These are phyloP conservation scores for Gavialis gangeticus DNA, from an alignment of 2,113 vertebrate species.

Conservation along the genomic window DNA sequence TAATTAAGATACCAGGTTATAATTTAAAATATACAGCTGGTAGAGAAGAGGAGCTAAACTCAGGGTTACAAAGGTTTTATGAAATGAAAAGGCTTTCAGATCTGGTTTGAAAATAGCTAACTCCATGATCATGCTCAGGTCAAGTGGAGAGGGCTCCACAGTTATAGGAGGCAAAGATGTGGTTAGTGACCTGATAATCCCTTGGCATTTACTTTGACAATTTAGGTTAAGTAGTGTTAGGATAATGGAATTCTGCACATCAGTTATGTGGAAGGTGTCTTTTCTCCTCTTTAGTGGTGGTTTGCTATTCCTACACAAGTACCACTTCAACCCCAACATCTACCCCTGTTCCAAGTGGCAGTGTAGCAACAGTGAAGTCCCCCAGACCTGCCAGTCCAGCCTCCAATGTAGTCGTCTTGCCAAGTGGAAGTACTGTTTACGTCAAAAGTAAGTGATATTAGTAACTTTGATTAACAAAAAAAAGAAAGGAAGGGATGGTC, in stretches of 20 bases:
- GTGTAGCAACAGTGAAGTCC: constrained; percentile 89
- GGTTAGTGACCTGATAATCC: not conserved
- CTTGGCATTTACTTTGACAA: constrained; percentile 48
- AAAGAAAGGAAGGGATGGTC: constrained; percentile 5
- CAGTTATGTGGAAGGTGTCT: constrained; percentile 71
- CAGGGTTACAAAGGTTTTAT: not conserved
- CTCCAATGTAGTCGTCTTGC: constrained; percentile 96
- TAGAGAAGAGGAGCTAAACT: not conserved
- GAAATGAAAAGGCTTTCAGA: not conserved
- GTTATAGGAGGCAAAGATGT: not conserved
- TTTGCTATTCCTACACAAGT: constrained; percentile 98
- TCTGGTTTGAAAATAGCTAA: not conserved
- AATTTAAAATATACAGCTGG: not conserved
- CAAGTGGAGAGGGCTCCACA: not conserved
- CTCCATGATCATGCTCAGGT: not conserved
- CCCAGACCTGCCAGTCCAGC: constrained; percentile 95
- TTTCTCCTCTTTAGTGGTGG: constrained; percentile 89
- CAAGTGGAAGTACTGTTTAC: constrained; percentile 97
- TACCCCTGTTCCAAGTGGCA: constrained; percentile 87
- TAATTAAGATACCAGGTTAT: not conserved
- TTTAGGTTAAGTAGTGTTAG: constrained; percentile 63
- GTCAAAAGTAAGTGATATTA: constrained; percentile 92
- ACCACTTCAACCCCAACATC: constrained; percentile 94
- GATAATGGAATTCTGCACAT: constrained; percentile 53
- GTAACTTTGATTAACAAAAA: constrained; percentile 26